Conservation (phyloP, 1,140 invertebrate genomes). For the Aphidius gifuensis region DNA sequence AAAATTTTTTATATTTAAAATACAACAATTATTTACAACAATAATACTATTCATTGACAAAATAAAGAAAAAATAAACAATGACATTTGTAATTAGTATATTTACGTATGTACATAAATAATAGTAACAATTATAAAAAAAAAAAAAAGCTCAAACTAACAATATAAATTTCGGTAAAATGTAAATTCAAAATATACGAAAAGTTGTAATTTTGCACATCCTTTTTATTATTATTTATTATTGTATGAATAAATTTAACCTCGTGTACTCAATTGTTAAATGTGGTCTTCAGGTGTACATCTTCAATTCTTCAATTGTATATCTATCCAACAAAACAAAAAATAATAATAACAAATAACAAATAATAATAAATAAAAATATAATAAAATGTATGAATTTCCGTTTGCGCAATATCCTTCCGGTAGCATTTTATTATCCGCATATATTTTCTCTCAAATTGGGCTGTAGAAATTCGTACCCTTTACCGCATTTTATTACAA, state of each 20-base stretch:
- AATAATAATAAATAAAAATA: constrained; percentile 25
- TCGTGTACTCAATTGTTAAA: constrained; percentile 35
- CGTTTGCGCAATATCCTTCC: constrained; percentile 53
- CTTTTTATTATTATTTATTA: constrained; percentile 40
- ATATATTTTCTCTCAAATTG: neutral
- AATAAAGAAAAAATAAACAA: too few species aligned
- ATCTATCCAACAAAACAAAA: constrained; percentile 35
- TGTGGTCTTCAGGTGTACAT: constrained; percentile 37
- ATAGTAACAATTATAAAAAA: too few species aligned
- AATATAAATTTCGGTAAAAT: neutral
- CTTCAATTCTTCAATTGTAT: constrained; percentile 34
- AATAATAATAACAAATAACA: constrained; percentile 33
- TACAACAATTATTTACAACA: too few species aligned
- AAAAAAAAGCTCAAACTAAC: too few species aligned
- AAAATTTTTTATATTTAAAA: too few species aligned
- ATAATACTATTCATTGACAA: too few species aligned
- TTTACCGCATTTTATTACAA: neutral
- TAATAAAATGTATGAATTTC: constrained; percentile 37
- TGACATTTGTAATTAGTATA: too few species aligned
- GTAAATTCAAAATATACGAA: neutral
- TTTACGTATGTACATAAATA: too few species aligned
- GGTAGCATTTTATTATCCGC: constrained; percentile 26
- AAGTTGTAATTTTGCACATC: constrained; percentile 44
- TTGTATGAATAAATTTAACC: constrained; percentile 18
- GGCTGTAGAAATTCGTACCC: neutral